These are phyloP conservation scores for Eurytoma californica DNA, from an alignment of 2,888 invertebrate species.

Conservation along the genomic window DNA sequence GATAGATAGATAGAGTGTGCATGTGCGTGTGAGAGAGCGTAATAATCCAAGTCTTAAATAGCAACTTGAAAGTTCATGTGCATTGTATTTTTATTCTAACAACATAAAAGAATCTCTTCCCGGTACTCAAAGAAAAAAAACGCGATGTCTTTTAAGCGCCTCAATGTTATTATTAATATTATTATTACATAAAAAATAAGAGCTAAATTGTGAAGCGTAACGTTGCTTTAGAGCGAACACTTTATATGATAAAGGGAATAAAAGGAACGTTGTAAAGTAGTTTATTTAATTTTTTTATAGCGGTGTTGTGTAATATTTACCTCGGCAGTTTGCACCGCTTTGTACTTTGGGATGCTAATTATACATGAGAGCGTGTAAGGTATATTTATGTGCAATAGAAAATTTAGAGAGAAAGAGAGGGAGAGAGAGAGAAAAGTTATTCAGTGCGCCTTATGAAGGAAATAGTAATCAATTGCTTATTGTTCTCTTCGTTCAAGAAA, in stretches of 20 bases:
- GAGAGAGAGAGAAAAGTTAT: neutral
- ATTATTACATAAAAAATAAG: slow-evolving; percentile 15
- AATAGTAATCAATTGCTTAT: slow-evolving; percentile 24
- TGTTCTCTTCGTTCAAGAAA: slow-evolving; percentile 27
- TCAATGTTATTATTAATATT: slow-evolving; percentile 31
- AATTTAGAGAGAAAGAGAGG: neutral
- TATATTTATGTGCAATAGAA: no score
- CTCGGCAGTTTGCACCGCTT: slow-evolving; percentile 9
- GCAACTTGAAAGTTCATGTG: slow-evolving; percentile 22
- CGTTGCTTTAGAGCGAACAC: slow-evolving; percentile 34
- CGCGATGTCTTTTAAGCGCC: slow-evolving; percentile 26
- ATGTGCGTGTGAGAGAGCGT: neutral
- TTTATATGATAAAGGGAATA: slow-evolving; percentile 21
- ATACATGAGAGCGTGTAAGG: neutral
- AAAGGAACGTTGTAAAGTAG: neutral
- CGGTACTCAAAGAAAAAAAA: slow-evolving; percentile 11
- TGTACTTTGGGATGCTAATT: slow-evolving; percentile 17
- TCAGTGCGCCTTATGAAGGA: neutral
- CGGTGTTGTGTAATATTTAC: slow-evolving; percentile 11
- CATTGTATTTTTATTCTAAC: slow-evolving; percentile 24
- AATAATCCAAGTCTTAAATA: neutral
- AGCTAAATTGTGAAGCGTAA: slow-evolving; percentile 17
- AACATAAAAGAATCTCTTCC: slow-evolving; percentile 20
- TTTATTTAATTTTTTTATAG: slow-evolving; percentile 31
- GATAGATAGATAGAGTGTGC: no score